phyloP scores from a whole-genome alignment of 2,113 vertebrate genomes.

The Triplophysa tibetana region DNA sequence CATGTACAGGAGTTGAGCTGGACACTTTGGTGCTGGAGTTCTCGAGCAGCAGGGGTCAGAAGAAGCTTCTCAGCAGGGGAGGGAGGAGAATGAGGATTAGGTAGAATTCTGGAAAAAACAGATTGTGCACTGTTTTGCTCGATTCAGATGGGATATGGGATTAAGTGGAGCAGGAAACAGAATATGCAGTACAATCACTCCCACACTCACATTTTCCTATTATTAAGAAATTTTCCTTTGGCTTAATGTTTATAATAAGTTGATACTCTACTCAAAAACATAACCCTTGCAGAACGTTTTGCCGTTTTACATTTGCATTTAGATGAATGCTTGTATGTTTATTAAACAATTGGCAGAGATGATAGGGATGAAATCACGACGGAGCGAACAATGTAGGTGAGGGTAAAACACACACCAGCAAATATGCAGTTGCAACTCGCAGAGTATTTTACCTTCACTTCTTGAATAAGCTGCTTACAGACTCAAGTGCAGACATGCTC shows the following conservation, averaged over 20 bases:
- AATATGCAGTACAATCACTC: background rate
- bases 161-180: background rate
- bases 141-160: background rate
- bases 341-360: no score
- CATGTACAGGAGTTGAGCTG: constrained; percentile 43
- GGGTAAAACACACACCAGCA: background rate
- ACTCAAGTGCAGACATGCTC: constrained; percentile 28
- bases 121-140: background rate
- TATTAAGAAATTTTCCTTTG: no score
- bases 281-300: no score
- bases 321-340: no score
- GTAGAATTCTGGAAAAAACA: background rate
- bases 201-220: background rate
- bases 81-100: background rate
- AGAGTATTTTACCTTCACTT: background rate
- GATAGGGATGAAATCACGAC: no score
- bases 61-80: constrained; percentile 6
- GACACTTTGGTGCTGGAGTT: constrained; percentile 15
- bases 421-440: background rate
- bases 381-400: no score
- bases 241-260: no score
- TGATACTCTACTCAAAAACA: no score
- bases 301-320: no score
- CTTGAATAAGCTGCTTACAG: background rate
- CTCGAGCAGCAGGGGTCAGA: background rate